phyloP scores from a whole-genome alignment of 2,797 vertebrate genomes.

The Oceanodroma leucorhoa region DNA sequence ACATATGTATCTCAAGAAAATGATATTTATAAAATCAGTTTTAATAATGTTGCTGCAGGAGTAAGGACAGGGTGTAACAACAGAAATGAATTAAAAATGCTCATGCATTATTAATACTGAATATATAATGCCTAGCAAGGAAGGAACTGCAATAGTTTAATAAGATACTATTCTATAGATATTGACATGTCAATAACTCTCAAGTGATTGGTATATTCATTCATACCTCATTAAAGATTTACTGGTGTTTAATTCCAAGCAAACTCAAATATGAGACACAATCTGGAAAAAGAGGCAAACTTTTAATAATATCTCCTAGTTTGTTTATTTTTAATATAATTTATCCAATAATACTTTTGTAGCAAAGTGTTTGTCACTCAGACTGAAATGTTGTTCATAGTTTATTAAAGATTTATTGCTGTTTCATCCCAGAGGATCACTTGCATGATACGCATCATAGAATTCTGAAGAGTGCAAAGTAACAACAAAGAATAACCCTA shows the following conservation, averaged over 20 bases:
- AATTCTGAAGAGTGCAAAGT: slow-evolving; percentile 26
- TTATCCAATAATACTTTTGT: slow-evolving; percentile 56
- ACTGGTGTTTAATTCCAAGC: slow-evolving; percentile 67
- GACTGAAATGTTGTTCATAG: slow-evolving; percentile 38
- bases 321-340: slow-evolving; percentile 72
- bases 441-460: slow-evolving; percentile 41
- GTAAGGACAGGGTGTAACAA: slow-evolving; percentile 68
- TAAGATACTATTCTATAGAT: slow-evolving; percentile 62
- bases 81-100: slow-evolving; percentile 72
- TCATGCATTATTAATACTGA: slow-evolving; percentile 74
- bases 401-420: slow-evolving; percentile 70
- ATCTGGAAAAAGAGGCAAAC: slow-evolving; percentile 41
- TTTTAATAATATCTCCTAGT: slow-evolving; percentile 62
- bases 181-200: slow-evolving; percentile 73
- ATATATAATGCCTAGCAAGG: slow-evolving; percentile 63
- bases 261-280: slow-evolving; percentile 42
- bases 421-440: slow-evolving; percentile 43
- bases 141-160: slow-evolving; percentile 57
- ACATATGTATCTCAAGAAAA: slow-evolving; percentile 62
- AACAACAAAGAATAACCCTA: slow-evolving; percentile 7
- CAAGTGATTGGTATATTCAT: slow-evolving; percentile 63
- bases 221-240: slow-evolving; percentile 71
- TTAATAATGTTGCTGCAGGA: slow-evolving; percentile 70
- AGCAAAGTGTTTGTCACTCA: slow-evolving; percentile 49
- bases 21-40: slow-evolving; percentile 67